Percentiles rank a stretch among this genome's conserved stretches.
Evolutionary conservation across 1,140 invertebrate species (phyloP).

Genomic region (Conus betulinus): DNA sequence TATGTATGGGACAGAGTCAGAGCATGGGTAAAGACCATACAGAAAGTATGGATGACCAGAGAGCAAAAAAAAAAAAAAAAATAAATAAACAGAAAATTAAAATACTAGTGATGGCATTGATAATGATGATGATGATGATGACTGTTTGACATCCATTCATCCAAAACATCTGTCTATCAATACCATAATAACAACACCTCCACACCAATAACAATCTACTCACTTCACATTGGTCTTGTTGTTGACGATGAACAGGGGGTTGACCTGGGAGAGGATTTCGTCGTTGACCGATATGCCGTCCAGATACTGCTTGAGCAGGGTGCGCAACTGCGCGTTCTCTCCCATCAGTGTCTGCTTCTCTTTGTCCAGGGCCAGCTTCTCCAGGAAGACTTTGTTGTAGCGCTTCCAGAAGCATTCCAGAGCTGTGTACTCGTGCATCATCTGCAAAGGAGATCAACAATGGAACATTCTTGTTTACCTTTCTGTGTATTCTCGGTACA

Average conservation of each 20-base stretch:
- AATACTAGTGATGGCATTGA: too few species aligned
- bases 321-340: slow-evolving; percentile 74
- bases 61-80: too few species aligned
- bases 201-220: slow-evolving; percentile 30
- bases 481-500: too few species aligned
- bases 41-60: too few species aligned
- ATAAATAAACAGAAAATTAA: too few species aligned
- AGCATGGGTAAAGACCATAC: too few species aligned
- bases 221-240: slow-evolving; percentile 73
- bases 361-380: slow-evolving; percentile 74
- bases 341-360: slow-evolving; percentile 68
- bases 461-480: too few species aligned
- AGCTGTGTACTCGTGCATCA: slow-evolving; percentile 71
- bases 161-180: not conserved
- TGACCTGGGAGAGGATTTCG: slow-evolving; percentile 73
- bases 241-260: slow-evolving; percentile 75
- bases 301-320: slow-evolving; percentile 75
- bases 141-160: not conserved
- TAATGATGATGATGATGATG: not conserved
- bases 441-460: slow-evolving; percentile 44
- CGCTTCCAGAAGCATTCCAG: slow-evolving; percentile 77
- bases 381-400: slow-evolving; percentile 75
- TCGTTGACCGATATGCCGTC: slow-evolving; percentile 76
- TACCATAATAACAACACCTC: not conserved
- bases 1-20: too few species aligned